These are phyloP conservation scores for Oncorhynchus masou DNA, from an alignment of 2,113 vertebrate genomes.

Conservation along the genomic window DNA sequence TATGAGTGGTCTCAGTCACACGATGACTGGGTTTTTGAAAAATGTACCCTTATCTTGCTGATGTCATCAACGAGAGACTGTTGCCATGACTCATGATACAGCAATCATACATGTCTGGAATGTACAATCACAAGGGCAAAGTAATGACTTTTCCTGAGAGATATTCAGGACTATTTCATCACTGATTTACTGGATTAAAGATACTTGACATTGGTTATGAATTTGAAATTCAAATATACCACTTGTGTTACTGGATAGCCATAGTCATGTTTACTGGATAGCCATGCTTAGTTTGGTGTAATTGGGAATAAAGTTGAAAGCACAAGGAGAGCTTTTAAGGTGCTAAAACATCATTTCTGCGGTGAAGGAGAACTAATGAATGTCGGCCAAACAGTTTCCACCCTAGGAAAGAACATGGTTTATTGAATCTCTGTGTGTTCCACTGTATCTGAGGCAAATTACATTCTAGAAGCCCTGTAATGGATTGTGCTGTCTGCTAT, in stretches of 20 bases:
- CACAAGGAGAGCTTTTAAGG: slow-evolving; percentile 9
- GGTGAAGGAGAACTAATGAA: slow-evolving; percentile 45
- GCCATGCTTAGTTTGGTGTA: neutral
- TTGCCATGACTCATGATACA: neutral
- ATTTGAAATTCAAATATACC: neutral
- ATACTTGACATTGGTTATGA: too few relatives aligned
- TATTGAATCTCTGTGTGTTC: slow-evolving; percentile 36
- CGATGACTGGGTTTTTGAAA: neutral
- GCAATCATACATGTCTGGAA: neutral
- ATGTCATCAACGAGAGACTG: slow-evolving; percentile 25
- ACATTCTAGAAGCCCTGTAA: slow-evolving; percentile 59
- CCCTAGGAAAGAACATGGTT: slow-evolving; percentile 29
- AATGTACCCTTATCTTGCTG: neutral
- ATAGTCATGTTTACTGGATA: neutral
- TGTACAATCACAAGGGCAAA: neutral
- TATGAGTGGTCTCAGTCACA: neutral
- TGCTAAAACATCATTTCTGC: slow-evolving; percentile 34
- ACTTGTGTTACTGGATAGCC: neutral
- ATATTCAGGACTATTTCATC: neutral
- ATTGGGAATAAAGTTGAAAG: neutral
- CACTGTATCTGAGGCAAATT: slow-evolving; percentile 53
- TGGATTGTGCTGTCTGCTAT: slow-evolving; percentile 55
- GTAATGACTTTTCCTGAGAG: neutral
- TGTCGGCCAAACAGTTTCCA: slow-evolving; percentile 54
- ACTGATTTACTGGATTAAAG: neutral